A percentile compares a stretch with the other conserved stretches of the same genome.
These are phyloP conservation scores for Hylaeus volcanicus DNA, from an alignment of 1,140 invertebrate genomes.

Conservation along the genomic window DNA sequence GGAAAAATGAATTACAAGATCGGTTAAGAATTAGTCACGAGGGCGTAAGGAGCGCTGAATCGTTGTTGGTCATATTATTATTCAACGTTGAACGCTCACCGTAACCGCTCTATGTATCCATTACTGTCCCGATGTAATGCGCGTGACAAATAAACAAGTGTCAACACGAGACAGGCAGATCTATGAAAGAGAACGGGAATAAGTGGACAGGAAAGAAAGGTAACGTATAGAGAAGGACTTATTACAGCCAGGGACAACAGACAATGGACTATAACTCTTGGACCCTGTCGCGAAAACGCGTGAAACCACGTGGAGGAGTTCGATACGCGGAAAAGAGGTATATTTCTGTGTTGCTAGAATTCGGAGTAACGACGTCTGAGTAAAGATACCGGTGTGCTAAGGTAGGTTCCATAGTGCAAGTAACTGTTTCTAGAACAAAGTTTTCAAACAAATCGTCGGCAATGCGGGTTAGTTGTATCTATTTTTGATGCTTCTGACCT, in stretches of 20 bases:
- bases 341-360: constrained; percentile 1
- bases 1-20: constrained; percentile 42
- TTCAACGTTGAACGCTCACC: constrained; percentile 17
- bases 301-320: constrained; percentile 17
- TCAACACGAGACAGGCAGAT: constrained; percentile 27
- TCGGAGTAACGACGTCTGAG: not conserved
- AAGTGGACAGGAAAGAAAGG: constrained; percentile 18
- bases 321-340: not conserved
- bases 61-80: constrained; percentile 31
- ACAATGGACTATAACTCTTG: constrained; percentile 29
- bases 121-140: constrained; percentile 37
- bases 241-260: not conserved
- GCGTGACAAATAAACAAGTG: constrained; percentile 50
- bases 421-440: no score
- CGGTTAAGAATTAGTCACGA: constrained; percentile 38
- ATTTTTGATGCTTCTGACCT: not conserved
- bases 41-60: not conserved
- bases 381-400: not conserved
- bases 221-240: constrained; percentile 4
- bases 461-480: no score
- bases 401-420: no score
- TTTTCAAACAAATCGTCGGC: no score
- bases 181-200: constrained; percentile 5
- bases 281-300: not conserved
- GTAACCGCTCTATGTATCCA: constrained; percentile 23